Conservation (phyloP, 1,140 invertebrate species). For the Cephus cinctus region DNA sequence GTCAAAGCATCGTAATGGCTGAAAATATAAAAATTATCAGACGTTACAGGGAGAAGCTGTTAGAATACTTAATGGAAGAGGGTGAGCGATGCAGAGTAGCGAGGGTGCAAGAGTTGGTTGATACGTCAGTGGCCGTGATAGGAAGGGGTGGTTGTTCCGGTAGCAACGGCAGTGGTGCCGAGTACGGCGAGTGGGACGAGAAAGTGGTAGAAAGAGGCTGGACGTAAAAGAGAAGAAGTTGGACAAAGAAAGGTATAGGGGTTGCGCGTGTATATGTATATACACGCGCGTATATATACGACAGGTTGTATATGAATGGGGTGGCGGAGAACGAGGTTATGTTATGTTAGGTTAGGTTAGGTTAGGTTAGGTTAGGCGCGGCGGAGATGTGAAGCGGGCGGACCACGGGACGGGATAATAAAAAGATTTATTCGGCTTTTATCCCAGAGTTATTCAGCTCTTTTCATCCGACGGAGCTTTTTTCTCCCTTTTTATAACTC, state of each 20-base stretch:
- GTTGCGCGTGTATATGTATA: not conserved
- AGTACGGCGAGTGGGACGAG: constrained; percentile 28
- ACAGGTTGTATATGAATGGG: too few species aligned
- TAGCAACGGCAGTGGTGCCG: constrained; percentile 23
- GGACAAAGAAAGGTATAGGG: not conserved
- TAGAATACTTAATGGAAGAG: constrained; percentile 1
- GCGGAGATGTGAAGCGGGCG: not conserved
- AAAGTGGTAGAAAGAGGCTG: too few species aligned
- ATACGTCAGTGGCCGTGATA: not conserved
- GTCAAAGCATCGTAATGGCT: too few species aligned
- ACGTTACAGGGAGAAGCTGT: constrained; percentile 13
- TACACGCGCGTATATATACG: not conserved
- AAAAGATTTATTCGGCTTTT: constrained; percentile 58
- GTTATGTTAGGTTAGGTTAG: too few species aligned
- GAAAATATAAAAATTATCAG: too few species aligned
- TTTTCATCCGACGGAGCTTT: constrained; percentile 40
- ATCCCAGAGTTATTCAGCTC: constrained; percentile 55
- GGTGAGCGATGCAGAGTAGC: not conserved
- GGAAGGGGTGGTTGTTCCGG: constrained; percentile 1
- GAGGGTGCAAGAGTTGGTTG: not conserved
- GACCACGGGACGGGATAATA: constrained; percentile 44
- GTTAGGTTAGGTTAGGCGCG: too few species aligned
- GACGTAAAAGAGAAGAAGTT: not conserved
- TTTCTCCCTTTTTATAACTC: constrained; percentile 8
- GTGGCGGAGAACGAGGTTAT: not conserved